phyloP scores from a whole-genome alignment of 2,797 vertebrate genomes.

The Chaunax sp. region DNA sequence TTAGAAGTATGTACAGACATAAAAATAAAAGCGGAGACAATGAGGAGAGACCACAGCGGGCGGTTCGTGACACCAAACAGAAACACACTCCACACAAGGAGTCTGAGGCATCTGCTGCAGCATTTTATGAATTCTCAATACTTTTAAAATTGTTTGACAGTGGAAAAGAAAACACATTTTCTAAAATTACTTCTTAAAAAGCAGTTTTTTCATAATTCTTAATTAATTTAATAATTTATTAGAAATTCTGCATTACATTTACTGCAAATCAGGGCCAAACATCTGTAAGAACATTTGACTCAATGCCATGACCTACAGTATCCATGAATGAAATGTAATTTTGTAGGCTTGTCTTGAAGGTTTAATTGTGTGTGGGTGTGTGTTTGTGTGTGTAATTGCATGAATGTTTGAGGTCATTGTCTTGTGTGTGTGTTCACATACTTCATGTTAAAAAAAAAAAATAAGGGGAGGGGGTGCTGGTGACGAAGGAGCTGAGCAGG shows the following conservation, averaged over 20 bases:
- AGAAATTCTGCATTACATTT: constrained; percentile 15
- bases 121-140: background rate
- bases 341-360: constrained; percentile 12
- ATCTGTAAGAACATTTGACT: constrained; percentile 45
- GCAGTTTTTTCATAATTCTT: too few species aligned
- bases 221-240: too few species aligned
- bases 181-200: too few species aligned
- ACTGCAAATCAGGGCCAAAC: constrained; percentile 48
- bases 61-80: constrained; percentile 10
- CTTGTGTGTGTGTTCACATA: background rate
- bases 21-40: constrained; percentile 52
- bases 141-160: background rate
- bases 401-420: background rate
- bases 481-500: constrained; percentile 1
- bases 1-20: constrained; percentile 63
- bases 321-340: constrained; percentile 24
- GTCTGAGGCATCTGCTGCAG: too few species aligned
- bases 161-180: too few species aligned
- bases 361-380: too few species aligned
- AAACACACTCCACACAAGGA: background rate
- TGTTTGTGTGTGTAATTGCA: too few species aligned
- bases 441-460: background rate
- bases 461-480: too few species aligned
- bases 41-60: constrained; percentile 31
- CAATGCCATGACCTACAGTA: too few species aligned